phyloP scores from a whole-genome alignment of 2,888 invertebrate species.

The Ormyrus pomaceus region DNA sequence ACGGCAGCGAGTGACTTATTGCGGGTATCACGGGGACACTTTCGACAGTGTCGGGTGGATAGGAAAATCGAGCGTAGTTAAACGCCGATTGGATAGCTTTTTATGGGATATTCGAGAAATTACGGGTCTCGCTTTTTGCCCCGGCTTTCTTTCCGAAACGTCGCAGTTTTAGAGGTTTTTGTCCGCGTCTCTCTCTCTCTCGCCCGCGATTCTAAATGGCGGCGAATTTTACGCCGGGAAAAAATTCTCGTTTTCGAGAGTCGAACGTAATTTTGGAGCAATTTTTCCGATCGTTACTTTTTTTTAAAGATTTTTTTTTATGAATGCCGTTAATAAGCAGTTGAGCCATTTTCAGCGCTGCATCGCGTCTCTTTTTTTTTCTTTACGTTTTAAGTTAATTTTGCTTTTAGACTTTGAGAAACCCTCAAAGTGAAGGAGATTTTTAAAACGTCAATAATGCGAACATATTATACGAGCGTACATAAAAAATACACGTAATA shows the following conservation, averaged over 20 bases:
- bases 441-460: no score
- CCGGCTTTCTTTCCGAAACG: no score
- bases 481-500: no score
- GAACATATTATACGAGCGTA: no score
- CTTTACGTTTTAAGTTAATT: background rate
- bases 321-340: no score
- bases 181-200: background rate
- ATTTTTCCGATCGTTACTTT: no score
- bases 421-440: background rate
- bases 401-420: background rate
- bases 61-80: slow-evolving; percentile 7
- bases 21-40: slow-evolving; percentile 15
- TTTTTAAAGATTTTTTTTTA: no score
- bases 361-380: no score
- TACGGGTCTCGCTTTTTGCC: background rate
- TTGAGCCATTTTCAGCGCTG: no score
- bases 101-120: slow-evolving; percentile 28
- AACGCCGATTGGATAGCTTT: slow-evolving; percentile 33
- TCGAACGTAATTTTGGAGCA: background rate
- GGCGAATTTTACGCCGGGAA: background rate
- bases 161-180: background rate
- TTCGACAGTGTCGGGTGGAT: slow-evolving; percentile 11
- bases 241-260: slow-evolving; percentile 7
- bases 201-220: background rate
- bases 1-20: background rate